Conservation (phyloP, 1,140 invertebrate genomes). For the Brachionus koreanus region DNA sequence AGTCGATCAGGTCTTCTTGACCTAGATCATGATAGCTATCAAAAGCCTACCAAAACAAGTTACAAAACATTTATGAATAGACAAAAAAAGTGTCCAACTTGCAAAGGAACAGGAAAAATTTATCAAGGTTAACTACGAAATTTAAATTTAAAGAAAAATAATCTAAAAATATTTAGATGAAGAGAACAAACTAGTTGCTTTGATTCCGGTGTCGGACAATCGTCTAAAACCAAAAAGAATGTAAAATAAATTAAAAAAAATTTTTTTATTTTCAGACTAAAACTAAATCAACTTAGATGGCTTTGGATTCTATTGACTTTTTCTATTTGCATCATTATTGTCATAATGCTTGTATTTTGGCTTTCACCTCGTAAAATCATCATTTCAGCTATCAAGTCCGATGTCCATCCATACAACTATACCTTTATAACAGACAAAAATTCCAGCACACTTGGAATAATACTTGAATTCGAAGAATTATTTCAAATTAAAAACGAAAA, state of each 20-base stretch:
- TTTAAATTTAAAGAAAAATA: not conserved
- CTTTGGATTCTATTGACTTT: slow-evolving; percentile 14
- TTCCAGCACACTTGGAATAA: not conserved
- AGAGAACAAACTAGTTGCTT: slow-evolving; percentile 35
- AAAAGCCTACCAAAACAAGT: not conserved
- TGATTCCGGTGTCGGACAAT: slow-evolving; percentile 34
- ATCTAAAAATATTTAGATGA: not conserved
- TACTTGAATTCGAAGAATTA: slow-evolving; percentile 19
- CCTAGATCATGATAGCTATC: not conserved
- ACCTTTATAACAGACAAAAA: not conserved
- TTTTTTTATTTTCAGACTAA: not conserved
- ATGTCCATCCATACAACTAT: slow-evolving; percentile 24
- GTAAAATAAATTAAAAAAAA: not conserved
- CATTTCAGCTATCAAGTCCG: not conserved
- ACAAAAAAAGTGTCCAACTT: slow-evolving; percentile 36
- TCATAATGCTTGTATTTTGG: not conserved
- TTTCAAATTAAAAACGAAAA: slow-evolving; percentile 20
- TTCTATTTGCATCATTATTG: not conserved
- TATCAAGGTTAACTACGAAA: not conserved
- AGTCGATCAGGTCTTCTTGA: not conserved
- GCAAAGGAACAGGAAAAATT: slow-evolving; percentile 36
- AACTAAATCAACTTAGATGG: not conserved
- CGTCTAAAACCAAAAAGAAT: slow-evolving; percentile 38
- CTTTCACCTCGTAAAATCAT: not conserved
- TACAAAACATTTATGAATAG: not conserved